Base-by-base conservation (phyloP, 2,888 invertebrate genomes). In the Stomorhina lunata region DNA sequence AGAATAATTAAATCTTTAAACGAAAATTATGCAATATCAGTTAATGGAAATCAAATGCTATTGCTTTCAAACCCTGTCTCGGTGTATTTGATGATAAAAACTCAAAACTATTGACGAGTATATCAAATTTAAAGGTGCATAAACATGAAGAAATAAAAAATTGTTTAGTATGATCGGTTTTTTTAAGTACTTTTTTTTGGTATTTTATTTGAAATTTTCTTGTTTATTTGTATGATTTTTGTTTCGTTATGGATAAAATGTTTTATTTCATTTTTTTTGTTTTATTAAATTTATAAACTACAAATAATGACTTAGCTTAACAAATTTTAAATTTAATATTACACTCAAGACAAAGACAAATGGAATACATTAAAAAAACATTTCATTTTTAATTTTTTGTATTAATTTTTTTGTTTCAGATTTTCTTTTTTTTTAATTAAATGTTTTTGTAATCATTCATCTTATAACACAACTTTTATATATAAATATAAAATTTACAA, bases 281-380 rank as follows among this genome's bases (percentile, higher is more conserved):
- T n/a, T n/a, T n/a, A n/a, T n/a, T 80, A 40, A 32, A 43, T 78
- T 82, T 82, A 66, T 71, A 82, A 71, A 79, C 82, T 82, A 82
- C 82, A 82, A 82, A 76, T 82, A 71, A 82, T 82, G 82, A 82
- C 82, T 82, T 82, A 82, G 82, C 75, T 82, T 78, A 79, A 80
- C 72, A 82, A 76, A 79, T 76, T 82, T 76, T 75, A 71, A 82
- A 82, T 82, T 71, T 82, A 82, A 82, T 82, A 82, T 82, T 82
- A 82, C 82, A 82, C 82, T 75, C 79, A 79, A 72, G 72, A 43
- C 43, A 72, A 79, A 78, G 69, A 75, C 61, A 69, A 77, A 69
- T 75, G 65, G 78, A 69, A 61, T 81, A 65, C 61, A 48, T 43
- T 43, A 45, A 43, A 55, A 66, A 65, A 53, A 32, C 32, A 63